A percentile compares a stretch with the other conserved stretches of the same genome.
phyloP scores from a whole-genome alignment of 2,888 invertebrate genomes.

The Amblyjoppa proteus region DNA sequence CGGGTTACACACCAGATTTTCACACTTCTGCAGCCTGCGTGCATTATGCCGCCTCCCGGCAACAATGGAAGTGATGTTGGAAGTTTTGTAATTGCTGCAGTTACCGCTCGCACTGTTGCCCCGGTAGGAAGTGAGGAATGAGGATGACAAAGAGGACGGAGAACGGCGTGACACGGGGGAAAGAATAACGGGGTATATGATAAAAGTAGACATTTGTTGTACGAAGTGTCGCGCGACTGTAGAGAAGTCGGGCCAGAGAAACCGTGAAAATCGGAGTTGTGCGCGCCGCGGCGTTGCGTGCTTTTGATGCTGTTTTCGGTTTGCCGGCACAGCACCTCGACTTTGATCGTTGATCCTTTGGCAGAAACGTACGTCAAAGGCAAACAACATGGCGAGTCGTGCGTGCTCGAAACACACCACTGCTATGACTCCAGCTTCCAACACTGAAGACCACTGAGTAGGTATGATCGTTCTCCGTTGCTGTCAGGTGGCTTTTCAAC shows the following conservation, averaged over 20 bases:
- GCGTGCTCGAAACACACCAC: too few species aligned
- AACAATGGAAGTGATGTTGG: conserved; percentile 25
- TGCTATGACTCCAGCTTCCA: too few species aligned
- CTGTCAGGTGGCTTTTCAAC: too few species aligned
- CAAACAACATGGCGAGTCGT: too few species aligned
- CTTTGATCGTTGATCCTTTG: too few species aligned
- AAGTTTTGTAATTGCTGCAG: conserved; percentile 57
- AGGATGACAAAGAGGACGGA: conserved; percentile 5
- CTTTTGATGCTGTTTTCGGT: background rate
- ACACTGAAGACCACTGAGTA: too few species aligned
- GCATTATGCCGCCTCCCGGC: conserved; percentile 8
- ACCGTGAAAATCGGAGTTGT: background rate
- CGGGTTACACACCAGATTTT: conserved; percentile 48
- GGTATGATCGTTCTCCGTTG: too few species aligned
- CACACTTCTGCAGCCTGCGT: conserved; percentile 28
- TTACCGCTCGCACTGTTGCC: conserved; percentile 34
- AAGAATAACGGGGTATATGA: background rate
- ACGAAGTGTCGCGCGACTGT: background rate
- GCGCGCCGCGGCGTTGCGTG: background rate
- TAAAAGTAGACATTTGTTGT: background rate
- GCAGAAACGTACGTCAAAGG: too few species aligned
- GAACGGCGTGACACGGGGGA: background rate
- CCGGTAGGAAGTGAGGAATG: background rate
- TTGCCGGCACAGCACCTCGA: too few species aligned
- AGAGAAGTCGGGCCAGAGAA: background rate